Evolutionary conservation across 30 jellyfish, hydroid and myxozoan species (phyloP).

Genomic region (Nemopilema nomurai): DNA sequence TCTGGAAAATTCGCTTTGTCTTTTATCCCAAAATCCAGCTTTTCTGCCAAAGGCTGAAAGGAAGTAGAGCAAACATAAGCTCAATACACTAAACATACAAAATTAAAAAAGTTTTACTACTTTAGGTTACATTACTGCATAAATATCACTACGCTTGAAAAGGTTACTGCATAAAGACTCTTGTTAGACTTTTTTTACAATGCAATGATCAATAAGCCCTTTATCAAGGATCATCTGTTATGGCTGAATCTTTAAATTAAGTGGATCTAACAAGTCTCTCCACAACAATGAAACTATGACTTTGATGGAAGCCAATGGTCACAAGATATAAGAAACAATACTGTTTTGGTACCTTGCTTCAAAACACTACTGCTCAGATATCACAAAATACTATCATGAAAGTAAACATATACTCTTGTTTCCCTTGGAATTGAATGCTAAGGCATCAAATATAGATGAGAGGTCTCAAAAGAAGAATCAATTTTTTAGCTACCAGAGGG

Average conservation of each 20-base stretch:
- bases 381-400: neutral
- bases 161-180: too few species aligned
- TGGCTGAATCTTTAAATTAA: too few species aligned
- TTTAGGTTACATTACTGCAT: too few species aligned
- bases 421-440: neutral
- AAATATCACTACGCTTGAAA: too few species aligned
- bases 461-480: neutral
- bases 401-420: neutral
- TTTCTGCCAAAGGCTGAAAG: constrained; percentile 76
- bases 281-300: too few species aligned
- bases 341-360: neutral
- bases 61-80: neutral
- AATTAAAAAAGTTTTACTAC: neutral
- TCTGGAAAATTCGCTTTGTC: constrained; percentile 74
- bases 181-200: too few species aligned
- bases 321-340: too few species aligned
- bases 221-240: too few species aligned
- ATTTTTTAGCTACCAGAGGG: neutral
- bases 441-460: neutral
- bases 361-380: neutral
- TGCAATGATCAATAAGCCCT: too few species aligned
- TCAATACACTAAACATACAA: neutral
- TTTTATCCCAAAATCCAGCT: constrained; percentile 54
- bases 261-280: too few species aligned
- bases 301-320: too few species aligned